phyloP scores from a whole-genome alignment of 1,140 invertebrate species.

The Sarcophaga bullata region DNA sequence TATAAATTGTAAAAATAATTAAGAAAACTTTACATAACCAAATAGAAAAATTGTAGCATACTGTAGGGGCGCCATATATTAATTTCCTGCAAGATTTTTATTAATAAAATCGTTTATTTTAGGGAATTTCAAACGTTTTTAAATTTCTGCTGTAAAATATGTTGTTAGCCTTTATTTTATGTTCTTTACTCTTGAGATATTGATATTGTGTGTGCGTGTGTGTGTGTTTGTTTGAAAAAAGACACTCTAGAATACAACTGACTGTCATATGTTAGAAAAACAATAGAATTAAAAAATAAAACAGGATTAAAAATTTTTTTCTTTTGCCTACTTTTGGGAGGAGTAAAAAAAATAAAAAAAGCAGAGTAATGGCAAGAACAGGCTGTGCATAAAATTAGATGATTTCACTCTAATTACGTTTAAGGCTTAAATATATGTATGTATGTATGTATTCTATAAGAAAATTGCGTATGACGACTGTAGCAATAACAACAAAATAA shows the following conservation, averaged over 20 bases:
- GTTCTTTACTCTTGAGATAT: no score
- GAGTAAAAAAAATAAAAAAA: neutral
- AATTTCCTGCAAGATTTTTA: no score
- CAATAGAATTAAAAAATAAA: neutral
- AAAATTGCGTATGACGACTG: slow-evolving; percentile 35
- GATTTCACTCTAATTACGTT: slow-evolving; percentile 43
- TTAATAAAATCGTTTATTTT: no score
- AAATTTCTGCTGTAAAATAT: no score
- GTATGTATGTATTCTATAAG: neutral
- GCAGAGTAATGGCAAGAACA: neutral
- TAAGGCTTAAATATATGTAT: slow-evolving; percentile 27
- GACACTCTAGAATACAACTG: slow-evolving; percentile 1
- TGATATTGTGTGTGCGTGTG: no score
- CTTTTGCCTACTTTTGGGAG: neutral
- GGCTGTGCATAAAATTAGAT: slow-evolving; percentile 46
- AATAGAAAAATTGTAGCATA: no score
- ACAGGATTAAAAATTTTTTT: neutral
- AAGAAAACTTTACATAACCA: no score
- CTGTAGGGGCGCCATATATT: no score
- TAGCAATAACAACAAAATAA: neutral
- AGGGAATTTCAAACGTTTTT: no score
- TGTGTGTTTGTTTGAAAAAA: no score
- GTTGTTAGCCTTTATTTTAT: no score
- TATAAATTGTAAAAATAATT: no score
- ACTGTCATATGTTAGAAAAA: neutral